Base-by-base conservation (phyloP, 2,113 vertebrate genomes). In the Rhombomys opimus region DNA sequence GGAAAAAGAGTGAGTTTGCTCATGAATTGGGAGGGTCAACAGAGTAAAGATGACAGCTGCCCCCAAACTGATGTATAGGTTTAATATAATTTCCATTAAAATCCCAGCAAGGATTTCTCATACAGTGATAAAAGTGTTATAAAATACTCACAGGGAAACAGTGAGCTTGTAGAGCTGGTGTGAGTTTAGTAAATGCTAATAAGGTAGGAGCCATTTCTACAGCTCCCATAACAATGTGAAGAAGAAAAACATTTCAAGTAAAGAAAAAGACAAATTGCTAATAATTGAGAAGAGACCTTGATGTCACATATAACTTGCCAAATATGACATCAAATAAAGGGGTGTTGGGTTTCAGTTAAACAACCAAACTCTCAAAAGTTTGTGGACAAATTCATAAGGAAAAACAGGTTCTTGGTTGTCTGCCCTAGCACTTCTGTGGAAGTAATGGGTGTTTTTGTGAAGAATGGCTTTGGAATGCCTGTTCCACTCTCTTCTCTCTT, bases 21-120 rank as follows among this genome's bases (percentile, higher is more conserved):
- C 57, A 41, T n/a, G 27, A 3, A 63, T 15, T 63, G 6, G 35
- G 52, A 87, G 25, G 2, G 57, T 87, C 17, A 91, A 41, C 13
- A 52, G 52, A 76, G 18, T 32, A 81, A 50, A 87, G 32, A 73
- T 80, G 38, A 17, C 35, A 80, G 61, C 35, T 80, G 35, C 25
- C 73, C 15, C 7, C 32, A 80, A 61, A 54, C 46, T 72, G 65
- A 41, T 95, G 18, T 63, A 80, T 73, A 91, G 89, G 30, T 91
- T 93, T 90, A 91, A 68, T 65, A 35, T 73, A 81, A 73, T 81
- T 80, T n/a, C 54, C 78, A 70, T 65, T 91, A 91, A 85, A 91
- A 81, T 81, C 14, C 35, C 50, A 59, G 72, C 61, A 77, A 91
- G 22, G 14, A 50, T 70, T 68, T 95, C 52, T 86, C 76, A 72